Evolutionary conservation across 2,797 vertebrate genomes (phyloP).

Genomic region (Gymnothorax reevesii): DNA sequence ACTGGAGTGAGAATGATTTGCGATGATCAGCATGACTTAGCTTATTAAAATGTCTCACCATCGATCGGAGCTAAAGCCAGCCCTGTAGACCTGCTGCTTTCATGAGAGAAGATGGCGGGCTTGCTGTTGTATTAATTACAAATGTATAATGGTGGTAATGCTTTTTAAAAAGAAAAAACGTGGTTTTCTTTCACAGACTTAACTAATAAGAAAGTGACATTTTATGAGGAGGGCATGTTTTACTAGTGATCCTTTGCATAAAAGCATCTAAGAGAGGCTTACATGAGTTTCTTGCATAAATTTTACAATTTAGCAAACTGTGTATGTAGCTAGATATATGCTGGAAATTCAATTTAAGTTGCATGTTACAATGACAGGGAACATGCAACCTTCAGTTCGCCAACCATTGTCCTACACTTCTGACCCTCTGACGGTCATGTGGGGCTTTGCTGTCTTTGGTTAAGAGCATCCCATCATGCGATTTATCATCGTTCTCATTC

Average conservation of each 20-base stretch:
- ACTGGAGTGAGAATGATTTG: background rate
- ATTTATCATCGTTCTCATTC: background rate
- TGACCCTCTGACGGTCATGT: too few species aligned
- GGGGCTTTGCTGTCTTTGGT: too few species aligned
- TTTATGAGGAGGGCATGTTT: background rate
- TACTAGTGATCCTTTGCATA: background rate
- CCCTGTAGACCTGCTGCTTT: background rate
- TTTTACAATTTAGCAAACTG: background rate
- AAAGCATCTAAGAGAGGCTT: background rate
- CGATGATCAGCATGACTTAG: background rate
- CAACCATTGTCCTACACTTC: too few species aligned
- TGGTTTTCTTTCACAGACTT: background rate
- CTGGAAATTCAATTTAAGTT: background rate
- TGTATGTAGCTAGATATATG: background rate
- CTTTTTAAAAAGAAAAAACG: background rate
- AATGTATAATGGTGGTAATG: background rate
- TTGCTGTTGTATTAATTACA: background rate
- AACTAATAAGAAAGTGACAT: background rate
- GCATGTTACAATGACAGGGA: background rate
- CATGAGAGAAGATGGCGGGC: background rate
- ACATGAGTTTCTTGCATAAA: background rate
- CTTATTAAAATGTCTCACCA: conserved; percentile 1
- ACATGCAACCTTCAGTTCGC: too few species aligned
- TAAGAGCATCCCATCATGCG: too few species aligned
- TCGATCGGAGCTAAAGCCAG: background rate